Conservation (phyloP, 2,113 vertebrate genomes). For the Sander lucioperca region DNA sequence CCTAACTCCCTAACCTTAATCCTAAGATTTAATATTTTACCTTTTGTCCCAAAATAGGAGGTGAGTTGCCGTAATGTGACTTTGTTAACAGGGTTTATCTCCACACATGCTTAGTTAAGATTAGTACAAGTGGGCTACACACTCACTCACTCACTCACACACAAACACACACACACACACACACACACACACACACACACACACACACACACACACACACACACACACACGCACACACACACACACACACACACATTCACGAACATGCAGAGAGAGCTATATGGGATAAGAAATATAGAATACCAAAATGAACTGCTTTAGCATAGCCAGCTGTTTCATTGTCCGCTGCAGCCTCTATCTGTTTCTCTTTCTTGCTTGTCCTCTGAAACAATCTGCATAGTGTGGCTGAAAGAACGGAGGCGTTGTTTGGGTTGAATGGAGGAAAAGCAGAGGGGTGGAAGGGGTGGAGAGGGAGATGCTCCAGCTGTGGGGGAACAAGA, state of each 20-base stretch:
- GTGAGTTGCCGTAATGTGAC: not conserved
- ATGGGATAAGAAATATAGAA: slow-evolving; percentile 74
- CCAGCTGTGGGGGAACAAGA: slow-evolving; percentile 87
- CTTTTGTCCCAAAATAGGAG: not conserved
- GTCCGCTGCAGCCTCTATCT: slow-evolving; percentile 79
- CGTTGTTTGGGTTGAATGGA: slow-evolving; percentile 85
- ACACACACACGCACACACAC: slow-evolving; percentile 15
- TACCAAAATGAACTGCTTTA: slow-evolving; percentile 83
- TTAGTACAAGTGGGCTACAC: not conserved
- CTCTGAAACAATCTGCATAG: slow-evolving; percentile 85
- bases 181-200: not conserved
- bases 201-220: slow-evolving; percentile 7
- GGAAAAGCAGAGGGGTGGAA: slow-evolving; percentile 76
- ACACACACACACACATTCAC: slow-evolving; percentile 13
- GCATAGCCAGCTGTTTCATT: slow-evolving; percentile 87
- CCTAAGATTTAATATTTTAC: not conserved
- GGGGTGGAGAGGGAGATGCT: slow-evolving; percentile 83
- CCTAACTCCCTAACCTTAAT: not conserved
- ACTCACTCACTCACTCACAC: slow-evolving; percentile 21
- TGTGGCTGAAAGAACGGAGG: slow-evolving; percentile 83
- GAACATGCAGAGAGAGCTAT: slow-evolving; percentile 15
- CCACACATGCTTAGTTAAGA: not conserved
- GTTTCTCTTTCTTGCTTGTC: slow-evolving; percentile 82
- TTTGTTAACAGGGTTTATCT: slow-evolving; percentile 14
- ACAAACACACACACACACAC: not conserved